Evolutionary conservation across 2,113 vertebrate genomes (phyloP), one percentile per base, ranked within the genome.

Genomic region (Raphicerus campestris): DNA sequence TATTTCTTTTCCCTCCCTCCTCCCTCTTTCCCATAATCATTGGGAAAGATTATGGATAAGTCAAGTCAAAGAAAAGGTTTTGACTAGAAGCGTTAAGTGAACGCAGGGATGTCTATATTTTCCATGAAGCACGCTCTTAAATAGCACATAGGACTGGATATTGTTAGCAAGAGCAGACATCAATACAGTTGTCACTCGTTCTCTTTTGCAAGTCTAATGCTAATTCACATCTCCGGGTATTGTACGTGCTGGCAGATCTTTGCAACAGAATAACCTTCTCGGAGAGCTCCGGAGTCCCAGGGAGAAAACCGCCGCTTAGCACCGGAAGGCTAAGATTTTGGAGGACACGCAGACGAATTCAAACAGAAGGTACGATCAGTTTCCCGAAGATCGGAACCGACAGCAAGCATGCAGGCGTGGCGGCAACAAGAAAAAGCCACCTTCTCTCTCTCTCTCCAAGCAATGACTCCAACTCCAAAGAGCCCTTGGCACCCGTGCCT

Each of bases 391-490:
- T 89, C 84, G 66, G 87, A 97, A 97, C 96, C 95, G 26, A 98
- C 96, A 98, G 97, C 87, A 97, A 98, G 97, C 98, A 98, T 98
- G 98, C 98, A 98, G 98, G 97, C 96, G 98, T 94, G 97, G 97
- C 94, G 98, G 98, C 98, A 98, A 96, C 85, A 7, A 89, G 93
- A 63, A 82, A 92, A 77, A 98, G 97, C 96, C 97, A 98, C 97
- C 92, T 98, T 97, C 92, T 95, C 95, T 97, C 90, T 97, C 96
- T 97, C 97, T 98, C 97, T 97, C 96, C 97, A 98, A 97, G 97
- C 97, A 93, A 78, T 5, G 89, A 97, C 97, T 98, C 84, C 92
- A 89, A 89, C 63, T 93, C 88, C 22, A 47, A 55, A 77, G 85
- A 86, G 90, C 93, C 87, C 96, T 85, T 93, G 94, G 61, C 80